phyloP scores from a whole-genome alignment of 2,888 invertebrate genomes.

The Xylophagus ater region DNA sequence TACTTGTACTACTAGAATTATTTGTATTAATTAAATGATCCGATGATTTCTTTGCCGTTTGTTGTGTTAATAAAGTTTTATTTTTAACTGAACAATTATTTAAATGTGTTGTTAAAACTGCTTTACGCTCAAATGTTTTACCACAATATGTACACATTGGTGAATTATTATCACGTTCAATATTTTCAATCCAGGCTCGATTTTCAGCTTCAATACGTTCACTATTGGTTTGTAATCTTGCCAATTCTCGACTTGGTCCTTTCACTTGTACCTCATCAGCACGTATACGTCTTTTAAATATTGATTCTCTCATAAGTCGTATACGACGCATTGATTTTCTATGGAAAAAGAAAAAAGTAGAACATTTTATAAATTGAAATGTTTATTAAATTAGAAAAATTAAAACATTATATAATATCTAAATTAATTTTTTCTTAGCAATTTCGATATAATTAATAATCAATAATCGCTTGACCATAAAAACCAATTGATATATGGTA shows the following conservation, averaged over 20 bases:
- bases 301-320: conserved; percentile 52
- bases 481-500: no score
- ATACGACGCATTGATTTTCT: conserved; percentile 61
- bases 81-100: conserved; percentile 50
- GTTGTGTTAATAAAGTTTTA: no score
- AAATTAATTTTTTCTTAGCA: no score
- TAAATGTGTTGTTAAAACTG: conserved; percentile 59
- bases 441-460: no score
- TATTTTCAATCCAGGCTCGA: conserved; percentile 53
- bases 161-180: conserved; percentile 49
- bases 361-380: no score
- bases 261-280: conserved; percentile 46
- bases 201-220: conserved; percentile 13
- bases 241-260: conserved; percentile 31
- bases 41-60: no score
- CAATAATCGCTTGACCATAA: no score
- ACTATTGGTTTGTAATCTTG: conserved; percentile 24
- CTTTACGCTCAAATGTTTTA: conserved; percentile 59
- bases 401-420: no score
- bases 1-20: no score
- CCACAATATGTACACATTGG: conserved; percentile 51
- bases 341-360: conserved; percentile 20
- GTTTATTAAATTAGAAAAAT: no score
- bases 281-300: conserved; percentile 53
- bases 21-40: no score